phyloP scores from a whole-genome alignment of 2,797 vertebrate species.

The Aratinga solstitialis region DNA sequence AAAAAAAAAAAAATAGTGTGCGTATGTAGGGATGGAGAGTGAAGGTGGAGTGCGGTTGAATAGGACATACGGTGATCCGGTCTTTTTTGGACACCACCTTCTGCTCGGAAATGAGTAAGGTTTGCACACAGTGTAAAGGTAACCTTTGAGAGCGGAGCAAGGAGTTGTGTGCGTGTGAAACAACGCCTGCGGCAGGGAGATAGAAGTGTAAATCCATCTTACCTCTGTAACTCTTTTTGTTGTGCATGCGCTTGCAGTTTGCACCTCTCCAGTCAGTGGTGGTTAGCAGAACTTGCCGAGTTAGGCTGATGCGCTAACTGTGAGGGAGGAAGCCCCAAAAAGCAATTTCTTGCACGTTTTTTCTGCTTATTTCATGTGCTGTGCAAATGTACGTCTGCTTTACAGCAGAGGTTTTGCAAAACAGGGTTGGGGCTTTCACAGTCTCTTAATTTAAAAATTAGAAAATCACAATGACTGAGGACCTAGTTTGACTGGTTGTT shows the following conservation, averaged over 20 bases:
- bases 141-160: conserved; percentile 47
- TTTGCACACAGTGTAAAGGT: conserved; percentile 15
- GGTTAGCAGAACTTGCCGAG: conserved; percentile 10
- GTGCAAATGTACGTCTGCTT: not conserved
- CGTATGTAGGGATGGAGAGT: not conserved
- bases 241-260: conserved; percentile 53
- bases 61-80: not conserved
- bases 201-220: conserved; percentile 46
- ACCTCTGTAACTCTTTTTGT: not conserved
- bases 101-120: not conserved
- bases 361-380: not conserved
- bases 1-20: not conserved
- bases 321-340: not conserved
- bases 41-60: conserved; percentile 13
- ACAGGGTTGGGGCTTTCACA: not conserved
- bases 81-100: not conserved
- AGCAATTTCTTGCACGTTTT: not conserved
- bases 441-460: not conserved
- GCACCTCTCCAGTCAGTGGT: conserved; percentile 17
- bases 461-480: not conserved
- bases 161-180: not conserved
- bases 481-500: not conserved
- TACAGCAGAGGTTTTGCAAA: not conserved
- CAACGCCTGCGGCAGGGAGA: conserved; percentile 26
- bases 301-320: not conserved